Evolutionary conservation across 2,113 vertebrate genomes (phyloP).

Genomic region (Lathamus discolor): DNA sequence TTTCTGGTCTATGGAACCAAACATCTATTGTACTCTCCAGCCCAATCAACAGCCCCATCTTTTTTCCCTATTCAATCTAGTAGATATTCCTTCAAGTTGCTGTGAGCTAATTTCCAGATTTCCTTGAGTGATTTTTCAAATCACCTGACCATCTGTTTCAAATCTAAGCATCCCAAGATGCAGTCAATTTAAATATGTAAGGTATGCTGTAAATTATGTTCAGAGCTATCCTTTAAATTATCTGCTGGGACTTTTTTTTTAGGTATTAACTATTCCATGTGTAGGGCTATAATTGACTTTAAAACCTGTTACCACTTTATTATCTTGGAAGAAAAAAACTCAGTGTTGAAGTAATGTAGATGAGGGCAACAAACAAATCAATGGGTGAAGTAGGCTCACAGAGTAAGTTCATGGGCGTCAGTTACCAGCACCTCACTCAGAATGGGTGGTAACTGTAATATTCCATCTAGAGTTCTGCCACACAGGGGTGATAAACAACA

Average conservation of each 20-base stretch:
- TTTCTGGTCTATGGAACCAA: not conserved
- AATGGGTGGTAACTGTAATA: not conserved
- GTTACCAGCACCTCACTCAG: not conserved
- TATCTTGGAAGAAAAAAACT: not conserved
- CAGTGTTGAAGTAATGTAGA: conserved; percentile 1
- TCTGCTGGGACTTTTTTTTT: not conserved
- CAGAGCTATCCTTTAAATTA: conserved; percentile 4
- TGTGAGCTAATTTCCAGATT: conserved; percentile 22
- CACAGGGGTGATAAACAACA: not conserved
- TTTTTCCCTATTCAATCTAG: not conserved
- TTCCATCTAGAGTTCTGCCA: not conserved
- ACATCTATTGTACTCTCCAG: not conserved
- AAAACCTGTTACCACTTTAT: conserved; percentile 23
- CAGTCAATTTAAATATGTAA: not conserved
- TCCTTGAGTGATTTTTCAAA: conserved; percentile 53
- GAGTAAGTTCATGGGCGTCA: not conserved
- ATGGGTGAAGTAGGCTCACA: not conserved
- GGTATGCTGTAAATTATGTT: not conserved
- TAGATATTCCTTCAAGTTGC: not conserved
- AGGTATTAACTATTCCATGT: not conserved
- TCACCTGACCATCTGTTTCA: conserved; percentile 64
- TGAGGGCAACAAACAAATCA: not conserved
- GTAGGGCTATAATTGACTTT: not conserved
- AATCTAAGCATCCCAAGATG: conserved; percentile 10
- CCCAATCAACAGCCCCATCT: not conserved